Base-by-base conservation (phyloP, 2,888 invertebrate species). In the Chrysolina americana region DNA sequence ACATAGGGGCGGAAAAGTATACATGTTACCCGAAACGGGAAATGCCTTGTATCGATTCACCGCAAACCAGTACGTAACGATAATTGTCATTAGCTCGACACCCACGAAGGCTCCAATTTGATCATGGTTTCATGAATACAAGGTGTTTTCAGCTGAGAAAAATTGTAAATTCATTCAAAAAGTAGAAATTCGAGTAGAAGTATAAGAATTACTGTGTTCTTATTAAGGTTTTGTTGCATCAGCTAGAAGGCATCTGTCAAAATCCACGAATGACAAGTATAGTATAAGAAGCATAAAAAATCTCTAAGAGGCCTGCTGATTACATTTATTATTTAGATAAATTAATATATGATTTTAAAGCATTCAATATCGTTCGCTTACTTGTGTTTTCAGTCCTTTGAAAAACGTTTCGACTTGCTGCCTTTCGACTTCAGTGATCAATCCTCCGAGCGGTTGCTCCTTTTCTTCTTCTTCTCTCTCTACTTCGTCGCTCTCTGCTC, bases 311-410 rank as follows among this genome's bases (percentile, higher is more conserved):
- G n/a, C n/a, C n/a, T n/a, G n/a, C n/a, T n/a, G n/a, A n/a, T n/a
- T n/a, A n/a, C n/a, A n/a, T n/a, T n/a, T n/a, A n/a, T n/a, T n/a
- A n/a, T n/a, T n/a, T n/a, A n/a, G n/a, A n/a, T n/a, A n/a, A n/a
- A n/a, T n/a, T n/a, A n/a, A n/a, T n/a, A n/a, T n/a, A 19, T 17
- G 19, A n/a, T 17, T 17, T 8, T 50, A 1, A 50, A 44, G 44
- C 9, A 17, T 1, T 36, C 36, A 36, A 36, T 36, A 36, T 36
- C 0, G 15, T 59, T 10, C 5, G 36, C 59, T 36, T 82, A 91
- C 92, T 87, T 94, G 93, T 0, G 95, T 94, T 85, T 94, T 94
- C 76, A 95, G 90, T 68, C 95, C 94, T 75, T 92, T 91, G 83
- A 94, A 94, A 86, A 93, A 94, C 70, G 92, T 91, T 86, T 94